These are phyloP conservation scores for Epizoanthus illoricatus DNA, from an alignment of 92 coral and sea anemone genomes.

Conservation along the genomic window DNA sequence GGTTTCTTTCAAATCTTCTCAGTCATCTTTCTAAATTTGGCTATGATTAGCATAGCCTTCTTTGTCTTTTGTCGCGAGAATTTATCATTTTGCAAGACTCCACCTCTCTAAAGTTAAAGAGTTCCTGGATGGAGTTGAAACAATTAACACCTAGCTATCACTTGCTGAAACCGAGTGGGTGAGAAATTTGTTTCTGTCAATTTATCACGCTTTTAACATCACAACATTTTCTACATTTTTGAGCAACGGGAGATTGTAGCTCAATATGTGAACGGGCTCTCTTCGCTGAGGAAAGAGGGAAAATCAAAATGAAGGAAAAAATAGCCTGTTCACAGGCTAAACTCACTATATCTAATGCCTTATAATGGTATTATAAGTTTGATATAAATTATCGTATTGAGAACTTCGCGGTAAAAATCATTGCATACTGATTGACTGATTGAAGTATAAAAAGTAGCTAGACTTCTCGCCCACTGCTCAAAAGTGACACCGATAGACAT, in stretches of 20 bases:
- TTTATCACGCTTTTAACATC: not conserved
- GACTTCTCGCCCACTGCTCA: too few relatives aligned
- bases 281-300: not conserved
- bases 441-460: too few relatives aligned
- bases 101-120: not conserved
- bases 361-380: too few relatives aligned
- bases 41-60: too few relatives aligned
- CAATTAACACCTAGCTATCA: slow-evolving; percentile 12
- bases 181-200: not conserved
- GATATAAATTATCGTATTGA: too few relatives aligned
- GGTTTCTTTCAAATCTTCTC: not conserved
- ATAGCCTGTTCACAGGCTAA: not conserved
- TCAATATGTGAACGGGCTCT: not conserved
- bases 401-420: too few relatives aligned
- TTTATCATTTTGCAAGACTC: not conserved
- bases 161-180: not conserved
- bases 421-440: too few relatives aligned
- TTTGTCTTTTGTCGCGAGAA: not conserved
- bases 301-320: too few relatives aligned
- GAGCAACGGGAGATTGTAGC: not conserved
- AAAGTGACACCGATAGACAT: too few relatives aligned
- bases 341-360: too few relatives aligned
- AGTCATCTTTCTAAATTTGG: not conserved
- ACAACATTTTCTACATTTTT: not conserved
- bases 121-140: not conserved